These are phyloP conservation scores for Lasiurus borealis DNA, from an alignment of 2,113 vertebrate species.

Conservation along the genomic window DNA sequence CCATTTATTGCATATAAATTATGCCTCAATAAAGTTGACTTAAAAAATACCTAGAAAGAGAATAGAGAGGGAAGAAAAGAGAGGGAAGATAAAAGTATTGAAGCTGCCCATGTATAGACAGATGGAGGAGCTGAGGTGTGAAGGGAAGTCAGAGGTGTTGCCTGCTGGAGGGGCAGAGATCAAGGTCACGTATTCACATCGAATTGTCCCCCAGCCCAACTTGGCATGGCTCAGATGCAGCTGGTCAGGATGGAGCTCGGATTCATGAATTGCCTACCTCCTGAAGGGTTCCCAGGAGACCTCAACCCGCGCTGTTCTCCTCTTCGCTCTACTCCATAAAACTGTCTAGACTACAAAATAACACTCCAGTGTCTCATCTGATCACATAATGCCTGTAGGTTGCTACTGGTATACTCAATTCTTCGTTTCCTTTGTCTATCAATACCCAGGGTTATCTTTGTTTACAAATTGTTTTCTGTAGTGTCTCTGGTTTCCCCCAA, in stretches of 20 bases:
- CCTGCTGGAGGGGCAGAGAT: not conserved
- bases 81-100: not conserved
- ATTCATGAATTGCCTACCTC: not conserved
- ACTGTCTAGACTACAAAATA: not conserved
- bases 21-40: not conserved
- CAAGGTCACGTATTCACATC: not conserved
- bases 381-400: not conserved
- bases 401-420: not conserved
- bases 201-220: not conserved
- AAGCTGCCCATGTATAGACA: not conserved
- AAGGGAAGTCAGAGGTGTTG: not conserved
- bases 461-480: not conserved
- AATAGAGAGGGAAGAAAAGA: not conserved
- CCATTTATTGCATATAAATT: not conserved
- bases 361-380: not conserved
- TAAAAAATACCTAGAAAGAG: not conserved
- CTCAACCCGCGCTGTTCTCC: not conserved
- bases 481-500: slow-evolving; percentile 10
- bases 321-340: not conserved
- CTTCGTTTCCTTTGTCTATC: not conserved
- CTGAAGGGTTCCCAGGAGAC: not conserved
- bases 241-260: not conserved
- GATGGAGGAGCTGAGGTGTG: not conserved
- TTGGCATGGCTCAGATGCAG: not conserved
- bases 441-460: not conserved